These are phyloP conservation scores for Neofelis nebulosa DNA, from an alignment of 2,113 vertebrate genomes.

Conservation along the genomic window DNA sequence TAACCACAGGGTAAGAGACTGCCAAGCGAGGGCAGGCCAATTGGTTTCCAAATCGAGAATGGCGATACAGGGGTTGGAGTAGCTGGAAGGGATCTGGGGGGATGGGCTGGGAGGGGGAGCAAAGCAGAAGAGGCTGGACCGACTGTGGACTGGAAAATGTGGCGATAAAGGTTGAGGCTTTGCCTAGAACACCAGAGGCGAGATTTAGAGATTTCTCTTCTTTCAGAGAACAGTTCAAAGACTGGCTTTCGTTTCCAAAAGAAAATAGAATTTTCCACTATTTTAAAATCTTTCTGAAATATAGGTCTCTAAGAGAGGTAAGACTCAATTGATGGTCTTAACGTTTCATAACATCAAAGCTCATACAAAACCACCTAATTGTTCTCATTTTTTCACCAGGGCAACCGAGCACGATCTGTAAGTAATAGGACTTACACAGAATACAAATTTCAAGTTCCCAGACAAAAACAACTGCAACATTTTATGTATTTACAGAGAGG, in stretches of 20 bases:
- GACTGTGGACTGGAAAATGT: constrained; percentile 6
- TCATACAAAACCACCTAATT: constrained; percentile 33
- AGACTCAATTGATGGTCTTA: constrained; percentile 1
- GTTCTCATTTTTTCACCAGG: constrained; percentile 25
- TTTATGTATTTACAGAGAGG: background rate
- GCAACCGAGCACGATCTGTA: background rate
- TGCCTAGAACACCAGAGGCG: constrained; percentile 34
- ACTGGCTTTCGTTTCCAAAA: constrained; percentile 50
- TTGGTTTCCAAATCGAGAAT: constrained; percentile 45
- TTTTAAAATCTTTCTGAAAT: constrained; percentile 56
- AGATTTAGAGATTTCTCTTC: constrained; percentile 16
- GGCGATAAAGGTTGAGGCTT: background rate
- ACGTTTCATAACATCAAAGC: background rate
- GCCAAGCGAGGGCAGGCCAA: constrained; percentile 65
- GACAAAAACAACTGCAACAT: constrained; percentile 38
- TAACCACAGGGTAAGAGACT: constrained; percentile 35
- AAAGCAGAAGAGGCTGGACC: background rate
- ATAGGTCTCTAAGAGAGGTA: constrained; percentile 16
- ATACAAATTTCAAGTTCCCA: constrained; percentile 53
- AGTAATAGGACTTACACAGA: background rate
- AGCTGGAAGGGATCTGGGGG: background rate
- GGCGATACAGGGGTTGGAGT: constrained; percentile 17
- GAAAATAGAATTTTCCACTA: constrained; percentile 44
- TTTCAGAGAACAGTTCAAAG: constrained; percentile 55
- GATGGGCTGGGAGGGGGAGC: too few relatives aligned